Evolutionary conservation across 2,888 invertebrate genomes (phyloP).

Genomic region (Amphipyra tragopoginis): DNA sequence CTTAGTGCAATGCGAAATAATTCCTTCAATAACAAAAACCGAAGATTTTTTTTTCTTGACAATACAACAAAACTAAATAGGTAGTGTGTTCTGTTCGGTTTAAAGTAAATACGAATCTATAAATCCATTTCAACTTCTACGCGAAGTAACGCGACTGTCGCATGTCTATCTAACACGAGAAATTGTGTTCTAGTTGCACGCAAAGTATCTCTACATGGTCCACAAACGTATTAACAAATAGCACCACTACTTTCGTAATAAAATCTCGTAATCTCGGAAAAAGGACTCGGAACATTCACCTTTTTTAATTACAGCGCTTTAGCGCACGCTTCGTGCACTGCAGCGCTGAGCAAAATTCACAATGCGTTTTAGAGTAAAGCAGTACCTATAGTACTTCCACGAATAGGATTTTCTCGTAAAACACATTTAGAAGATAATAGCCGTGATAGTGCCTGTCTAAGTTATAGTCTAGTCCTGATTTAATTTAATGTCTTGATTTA

Average conservation of each 20-base stretch:
- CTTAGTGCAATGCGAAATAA: too few relatives aligned
- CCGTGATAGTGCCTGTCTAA: conserved; percentile 33
- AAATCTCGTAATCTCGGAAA: conserved; percentile 51
- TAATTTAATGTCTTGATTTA: conserved; percentile 34
- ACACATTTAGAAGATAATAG: conserved; percentile 49
- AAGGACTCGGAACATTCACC: conserved; percentile 49
- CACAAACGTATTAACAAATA: conserved; percentile 29
- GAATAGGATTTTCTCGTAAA: conserved; percentile 45
- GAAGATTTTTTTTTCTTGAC: too few relatives aligned
- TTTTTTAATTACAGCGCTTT: conserved; percentile 71
- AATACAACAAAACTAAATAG: too few relatives aligned
- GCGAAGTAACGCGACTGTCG: neutral
- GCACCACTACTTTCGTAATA: conserved; percentile 41
- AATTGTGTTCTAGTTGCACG: neutral
- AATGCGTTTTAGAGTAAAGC: conserved; percentile 61
- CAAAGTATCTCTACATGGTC: neutral
- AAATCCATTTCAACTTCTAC: neutral
- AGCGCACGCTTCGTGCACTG: conserved; percentile 45
- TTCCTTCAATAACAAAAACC: neutral
- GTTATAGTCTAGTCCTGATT: conserved; percentile 38
- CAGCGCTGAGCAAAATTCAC: conserved; percentile 63
- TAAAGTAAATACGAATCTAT: neutral
- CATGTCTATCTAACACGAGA: neutral
- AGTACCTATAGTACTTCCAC: conserved; percentile 23
- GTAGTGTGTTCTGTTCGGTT: too few relatives aligned